Evolutionary conservation across 2,113 vertebrate species (phyloP).

Genomic region (Rhadina sibilatrix): DNA sequence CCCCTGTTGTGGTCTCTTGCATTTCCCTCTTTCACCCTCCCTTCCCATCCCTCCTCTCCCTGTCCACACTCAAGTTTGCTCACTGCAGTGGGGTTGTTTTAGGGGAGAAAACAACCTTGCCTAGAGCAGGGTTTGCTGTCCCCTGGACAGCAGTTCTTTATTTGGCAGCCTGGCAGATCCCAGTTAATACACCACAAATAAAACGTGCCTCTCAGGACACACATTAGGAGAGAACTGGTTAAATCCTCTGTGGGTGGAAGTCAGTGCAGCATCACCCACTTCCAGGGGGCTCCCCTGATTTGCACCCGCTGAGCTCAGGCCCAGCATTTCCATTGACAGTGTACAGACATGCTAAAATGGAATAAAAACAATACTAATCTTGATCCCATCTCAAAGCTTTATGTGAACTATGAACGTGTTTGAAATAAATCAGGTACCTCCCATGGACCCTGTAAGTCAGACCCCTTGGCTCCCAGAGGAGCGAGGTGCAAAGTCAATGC

Average conservation of each 20-base stretch:
- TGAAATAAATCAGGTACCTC: background rate
- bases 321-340: background rate
- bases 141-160: background rate
- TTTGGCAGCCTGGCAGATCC: background rate
- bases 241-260: background rate
- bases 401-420: background rate
- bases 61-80: background rate
- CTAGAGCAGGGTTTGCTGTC: background rate
- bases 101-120: background rate
- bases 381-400: background rate
- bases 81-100: background rate
- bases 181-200: background rate
- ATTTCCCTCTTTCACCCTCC: background rate
- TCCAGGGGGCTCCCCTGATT: background rate
- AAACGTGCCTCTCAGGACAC: background rate
- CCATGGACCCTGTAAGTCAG: background rate
- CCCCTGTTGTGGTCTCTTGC: background rate
- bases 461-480: background rate
- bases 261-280: background rate
- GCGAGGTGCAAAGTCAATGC: background rate
- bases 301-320: background rate
- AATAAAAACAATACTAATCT: background rate
- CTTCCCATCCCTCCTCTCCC: background rate
- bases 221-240: background rate
- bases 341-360: conserved; percentile 10